phyloP scores from a whole-genome alignment of 2,888 invertebrate genomes.

The Malthinus seriepunctatus region DNA sequence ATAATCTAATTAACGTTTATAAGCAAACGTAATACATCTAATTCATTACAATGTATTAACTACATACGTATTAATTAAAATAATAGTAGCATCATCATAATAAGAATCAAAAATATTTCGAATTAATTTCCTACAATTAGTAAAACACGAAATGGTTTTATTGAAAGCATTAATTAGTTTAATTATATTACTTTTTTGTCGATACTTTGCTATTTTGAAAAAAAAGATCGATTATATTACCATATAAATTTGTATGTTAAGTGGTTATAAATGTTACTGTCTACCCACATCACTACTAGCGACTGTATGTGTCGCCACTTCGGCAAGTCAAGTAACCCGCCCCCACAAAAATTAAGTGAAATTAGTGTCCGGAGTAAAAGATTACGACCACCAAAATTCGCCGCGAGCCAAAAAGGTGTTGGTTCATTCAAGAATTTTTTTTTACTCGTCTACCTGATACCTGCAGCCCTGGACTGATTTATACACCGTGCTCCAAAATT shows the following conservation, averaged over 20 bases:
- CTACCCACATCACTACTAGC: constrained; percentile 29
- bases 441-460: constrained; percentile 22
- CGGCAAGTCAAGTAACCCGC: constrained; percentile 25
- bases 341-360: constrained; percentile 29
- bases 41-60: neutral
- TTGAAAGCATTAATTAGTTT: no score
- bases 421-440: constrained; percentile 24
- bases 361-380: constrained; percentile 30
- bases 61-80: neutral
- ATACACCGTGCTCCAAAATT: no score
- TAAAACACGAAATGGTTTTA: no score
- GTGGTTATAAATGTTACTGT: constrained; percentile 33
- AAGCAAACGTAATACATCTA: no score
- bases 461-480: no score
- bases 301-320: constrained; percentile 27
- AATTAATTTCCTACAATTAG: no score
- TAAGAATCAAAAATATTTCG: no score
- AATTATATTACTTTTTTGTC: neutral
- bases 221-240: constrained; percentile 14
- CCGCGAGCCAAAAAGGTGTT: constrained; percentile 17
- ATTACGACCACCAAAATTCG: constrained; percentile 21
- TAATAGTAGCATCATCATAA: neutral
- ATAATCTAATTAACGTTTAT: no score
- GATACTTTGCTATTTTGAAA: neutral
- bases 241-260: constrained; percentile 23